Base-by-base conservation (phyloP, 2,113 vertebrate genomes). In the Hypomesus transpacificus region DNA sequence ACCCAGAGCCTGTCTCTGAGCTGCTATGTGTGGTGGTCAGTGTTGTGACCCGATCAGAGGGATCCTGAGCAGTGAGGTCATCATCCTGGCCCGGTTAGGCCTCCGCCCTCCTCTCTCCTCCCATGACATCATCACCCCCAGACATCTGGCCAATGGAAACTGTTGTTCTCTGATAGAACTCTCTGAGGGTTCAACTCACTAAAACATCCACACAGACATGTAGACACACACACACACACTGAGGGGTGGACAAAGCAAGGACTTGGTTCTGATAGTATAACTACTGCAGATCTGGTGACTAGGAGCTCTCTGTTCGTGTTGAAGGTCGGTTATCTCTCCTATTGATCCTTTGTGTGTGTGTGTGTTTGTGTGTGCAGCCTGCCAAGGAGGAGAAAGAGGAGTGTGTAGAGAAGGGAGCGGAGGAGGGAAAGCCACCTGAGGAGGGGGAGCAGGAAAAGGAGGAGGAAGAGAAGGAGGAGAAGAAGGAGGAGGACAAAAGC, bases 311-410 rank as follows among this genome's bases (percentile, higher is more conserved):
- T 39, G 16, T 69, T 28, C 22, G 31, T 68, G 17, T 74, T 20
- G 21, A 57, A 7, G 2, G 54, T 58, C 18, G 60, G 56, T 31
- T 21, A 14, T 59, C 20, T 70, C 4, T 58, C 28, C 13, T 46
- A 46, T 46, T 46, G 39, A 46, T 46, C 39, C 39, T 24, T 70
- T 59, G 52, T 67, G 68, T 26, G 31, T 26, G 20, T 20, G 6
- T 51, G 16, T 31, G 58, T 54, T 22, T 70, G 65, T 68, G 50
- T 60, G 28, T 72, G 57, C 59, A 98, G 96, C 91, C 91, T 79
- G 85, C 83, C 53, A 93, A 94, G 87, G 94, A 93, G 82, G 91
- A 93, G 73, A 90, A 85, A 70, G 90, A 91, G 59, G 86, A 31
- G 14, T 84, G 86, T 67, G 74, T 80, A 6, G 90, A 90, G 71